Base-by-base conservation (phyloP, 2,113 vertebrate genomes). In the Leptocoma aspasia region DNA sequence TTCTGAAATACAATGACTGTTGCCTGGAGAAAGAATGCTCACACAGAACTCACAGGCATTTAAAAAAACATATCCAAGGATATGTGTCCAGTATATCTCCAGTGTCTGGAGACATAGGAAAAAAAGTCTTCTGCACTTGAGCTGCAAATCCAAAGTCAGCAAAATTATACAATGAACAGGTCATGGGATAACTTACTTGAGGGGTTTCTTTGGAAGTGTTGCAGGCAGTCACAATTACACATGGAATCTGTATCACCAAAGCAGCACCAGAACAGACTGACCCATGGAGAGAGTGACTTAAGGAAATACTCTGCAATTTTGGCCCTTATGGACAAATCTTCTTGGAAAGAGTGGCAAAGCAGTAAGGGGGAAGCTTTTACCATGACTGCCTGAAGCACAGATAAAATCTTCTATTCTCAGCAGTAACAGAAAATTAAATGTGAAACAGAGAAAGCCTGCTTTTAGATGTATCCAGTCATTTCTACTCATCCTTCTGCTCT, bases 1-100 rank as follows among this genome's bases (percentile, higher is more conserved):
- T 96, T 97, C 97, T 95, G 97, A 97, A 97, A 97, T 18, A 82
- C 45, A 41, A 72, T 0, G 28, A 94, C 89, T 73, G 76, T 56
- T 6, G 54, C 49, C 82, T 28, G 23, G 59, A 88, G 86, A 85
- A 80, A 71, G 24, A 63, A 71, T 92, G 54, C 61, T 92, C 78
- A 76, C 84, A 70, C 70, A 52, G 16, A 92, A 87, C 61, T 65
- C 90, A 9, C 52, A 82, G 69, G 63, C 91, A 49, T 45, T 79
- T 26, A 4, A 21, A 61, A 60, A 86, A 69, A 39, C 5, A 6
- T 6, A 24, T 13, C 37, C 37, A 5, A 50, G 56, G 15, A 6
- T 37, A 33, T 12, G 27, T 21, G 9, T 11, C 42, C 50, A 70
- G 65, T 54, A 5, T 15, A 70, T 10, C 30, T 42, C 26, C 71